Evolutionary conservation across 2,797 vertebrate genomes (phyloP).

Genomic region (Coilia nasus): DNA sequence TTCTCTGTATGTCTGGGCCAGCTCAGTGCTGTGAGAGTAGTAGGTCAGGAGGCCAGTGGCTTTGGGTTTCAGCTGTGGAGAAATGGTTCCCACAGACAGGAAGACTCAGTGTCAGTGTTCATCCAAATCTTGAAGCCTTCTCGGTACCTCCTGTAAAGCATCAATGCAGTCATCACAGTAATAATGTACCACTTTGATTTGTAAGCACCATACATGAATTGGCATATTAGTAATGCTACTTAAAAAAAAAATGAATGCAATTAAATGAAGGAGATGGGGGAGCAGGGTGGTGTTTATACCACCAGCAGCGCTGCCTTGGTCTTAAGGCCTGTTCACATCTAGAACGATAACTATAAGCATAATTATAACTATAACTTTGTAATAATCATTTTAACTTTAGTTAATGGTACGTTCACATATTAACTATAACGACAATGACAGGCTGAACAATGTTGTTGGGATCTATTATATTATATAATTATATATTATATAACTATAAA

Average conservation of each 20-base stretch:
- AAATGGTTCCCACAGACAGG: background rate
- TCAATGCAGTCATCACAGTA: background rate
- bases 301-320: background rate
- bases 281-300: background rate
- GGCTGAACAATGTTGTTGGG: too few relatives aligned
- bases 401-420: too few relatives aligned
- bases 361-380: too few relatives aligned
- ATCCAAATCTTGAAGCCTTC: background rate
- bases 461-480: too few relatives aligned
- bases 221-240: background rate
- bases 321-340: too few relatives aligned
- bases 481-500: too few relatives aligned
- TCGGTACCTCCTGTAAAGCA: too few relatives aligned
- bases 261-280: background rate
- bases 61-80: constrained; percentile 2
- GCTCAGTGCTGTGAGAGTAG: constrained; percentile 2
- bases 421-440: too few relatives aligned
- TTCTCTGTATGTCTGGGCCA: background rate
- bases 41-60: constrained; percentile 4
- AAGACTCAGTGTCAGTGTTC: background rate
- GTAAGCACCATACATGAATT: background rate
- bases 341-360: too few relatives aligned
- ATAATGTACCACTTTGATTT: background rate
- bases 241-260: background rate
- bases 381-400: too few relatives aligned